Evolutionary conservation across 2,113 vertebrate genomes (phyloP), one percentile per base, ranked within the genome.

Genomic region (Pelmatolapia mariae): DNA sequence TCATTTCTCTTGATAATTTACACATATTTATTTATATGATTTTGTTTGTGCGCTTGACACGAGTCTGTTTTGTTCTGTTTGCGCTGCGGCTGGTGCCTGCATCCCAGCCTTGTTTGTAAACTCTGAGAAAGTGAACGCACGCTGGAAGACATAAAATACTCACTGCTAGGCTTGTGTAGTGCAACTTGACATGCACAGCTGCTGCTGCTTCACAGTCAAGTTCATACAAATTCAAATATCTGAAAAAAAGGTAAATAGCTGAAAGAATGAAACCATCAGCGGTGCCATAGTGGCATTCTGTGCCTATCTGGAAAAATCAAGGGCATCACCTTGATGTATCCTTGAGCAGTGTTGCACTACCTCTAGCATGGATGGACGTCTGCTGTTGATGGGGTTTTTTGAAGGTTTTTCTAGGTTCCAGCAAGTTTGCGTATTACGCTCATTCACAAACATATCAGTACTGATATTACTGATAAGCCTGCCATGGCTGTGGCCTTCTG

Each of bases 11-110:
- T 59, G 38, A 82, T 87, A 61, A 86, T 89, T 86, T 80, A 26
- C 84, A 66, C 61, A 0, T 86, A 88, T 93, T 95, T 90, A 90
- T 92, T 91, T 73, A 47, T 68, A 47, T 83, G 15, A 18, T 81
- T 87, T 84, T 80, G 76, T 90, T 91, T 80, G 50, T 33, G 1
- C 6, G 36, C 54, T 84, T 73, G 82, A 85, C 31, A 11, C 38
- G 16, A 59, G 61, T 86, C 80, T 87, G 92, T 71, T 89, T 89
- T 79, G 83, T 90, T 90, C 89, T 85, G 80, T 90, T 85, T 85
- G 89, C 50, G 24, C 54, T 85, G 73, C 45, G 86, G 80, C 81
- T n/a, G 88, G 61, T 80, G 86, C 84, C 89, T 91, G 88, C 87
- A 89, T 10, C 80, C 15, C 22, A 11, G 90, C 87, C 83, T 54